phyloP scores from a whole-genome alignment of 2,113 vertebrate genomes.

The Rhineura floridana region DNA sequence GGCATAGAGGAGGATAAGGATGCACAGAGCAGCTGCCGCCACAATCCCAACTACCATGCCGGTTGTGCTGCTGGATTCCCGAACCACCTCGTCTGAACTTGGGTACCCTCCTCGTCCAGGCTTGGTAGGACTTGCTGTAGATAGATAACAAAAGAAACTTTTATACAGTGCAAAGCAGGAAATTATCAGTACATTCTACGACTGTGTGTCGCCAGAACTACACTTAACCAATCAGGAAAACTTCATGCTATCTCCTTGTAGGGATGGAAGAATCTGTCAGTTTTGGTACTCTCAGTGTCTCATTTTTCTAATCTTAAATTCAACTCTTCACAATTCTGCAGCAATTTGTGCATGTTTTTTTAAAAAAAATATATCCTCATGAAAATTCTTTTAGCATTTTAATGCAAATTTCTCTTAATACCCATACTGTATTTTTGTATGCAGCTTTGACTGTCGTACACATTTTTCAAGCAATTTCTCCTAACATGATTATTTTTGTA shows the following conservation, averaged over 20 bases:
- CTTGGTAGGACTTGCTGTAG: slow-evolving; percentile 92
- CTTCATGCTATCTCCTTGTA: not conserved
- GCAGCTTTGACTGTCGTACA: too few species aligned
- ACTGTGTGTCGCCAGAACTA: not conserved
- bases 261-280: too few species aligned
- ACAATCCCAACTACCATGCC: slow-evolving; percentile 99
- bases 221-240: not conserved
- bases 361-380: too few species aligned
- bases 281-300: too few species aligned
- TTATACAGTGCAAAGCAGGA: not conserved
- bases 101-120: slow-evolving; percentile 86
- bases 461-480: too few species aligned
- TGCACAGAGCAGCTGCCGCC: slow-evolving; percentile 93
- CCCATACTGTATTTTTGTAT: too few species aligned
- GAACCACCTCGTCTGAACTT: slow-evolving; percentile 89
- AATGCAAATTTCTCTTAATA: too few species aligned
- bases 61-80: slow-evolving; percentile 96
- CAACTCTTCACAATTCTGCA: too few species aligned
- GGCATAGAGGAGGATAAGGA: slow-evolving; percentile 98
- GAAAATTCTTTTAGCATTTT: too few species aligned
- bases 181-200: not conserved
- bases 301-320: too few species aligned
- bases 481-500: too few species aligned
- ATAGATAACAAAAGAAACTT: slow-evolving; percentile 61
- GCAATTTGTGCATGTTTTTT: too few species aligned